Conservation (phyloP, 2,797 vertebrate genomes). For the Eurystomus glaucurus region DNA sequence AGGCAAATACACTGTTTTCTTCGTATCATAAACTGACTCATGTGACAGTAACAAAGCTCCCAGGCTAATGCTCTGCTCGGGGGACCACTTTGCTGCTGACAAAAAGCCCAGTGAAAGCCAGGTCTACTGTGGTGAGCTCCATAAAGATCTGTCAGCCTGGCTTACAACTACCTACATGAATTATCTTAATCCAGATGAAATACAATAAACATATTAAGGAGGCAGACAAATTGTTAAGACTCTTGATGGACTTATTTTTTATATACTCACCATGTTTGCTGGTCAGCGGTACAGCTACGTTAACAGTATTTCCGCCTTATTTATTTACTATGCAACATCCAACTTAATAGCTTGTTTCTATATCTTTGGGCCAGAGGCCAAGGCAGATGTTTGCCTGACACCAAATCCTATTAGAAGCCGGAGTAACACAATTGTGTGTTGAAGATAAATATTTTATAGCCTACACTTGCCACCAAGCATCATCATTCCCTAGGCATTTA, state of each 20-base stretch:
- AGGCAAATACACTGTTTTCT: neutral
- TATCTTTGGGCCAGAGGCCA: constrained; percentile 80
- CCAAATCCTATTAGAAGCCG: constrained; percentile 79
- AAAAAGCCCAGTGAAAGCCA: constrained; percentile 20
- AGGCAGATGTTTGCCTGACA: constrained; percentile 72
- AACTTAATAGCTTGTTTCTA: constrained; percentile 75
- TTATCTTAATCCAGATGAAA: constrained; percentile 67
- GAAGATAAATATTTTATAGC: constrained; percentile 83
- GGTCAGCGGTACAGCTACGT: constrained; percentile 55
- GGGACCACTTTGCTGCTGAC: constrained; percentile 24
- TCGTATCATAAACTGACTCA: neutral
- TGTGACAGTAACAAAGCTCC: neutral
- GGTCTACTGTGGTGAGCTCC: neutral
- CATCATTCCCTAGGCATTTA: constrained; percentile 41
- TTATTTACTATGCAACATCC: constrained; percentile 78
- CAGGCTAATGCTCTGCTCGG: constrained; percentile 23
- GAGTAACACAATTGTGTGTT: constrained; percentile 78
- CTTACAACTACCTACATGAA: constrained; percentile 55
- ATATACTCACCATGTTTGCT: constrained; percentile 37
- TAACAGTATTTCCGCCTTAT: constrained; percentile 58
- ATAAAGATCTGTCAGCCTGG: constrained; percentile 35
- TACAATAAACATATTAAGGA: constrained; percentile 70
- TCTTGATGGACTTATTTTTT: constrained; percentile 61
- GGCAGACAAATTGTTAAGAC: constrained; percentile 31
- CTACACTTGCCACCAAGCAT: constrained; percentile 57